phyloP scores from a whole-genome alignment of 1,140 invertebrate genomes.

The Leucophenga varia region DNA sequence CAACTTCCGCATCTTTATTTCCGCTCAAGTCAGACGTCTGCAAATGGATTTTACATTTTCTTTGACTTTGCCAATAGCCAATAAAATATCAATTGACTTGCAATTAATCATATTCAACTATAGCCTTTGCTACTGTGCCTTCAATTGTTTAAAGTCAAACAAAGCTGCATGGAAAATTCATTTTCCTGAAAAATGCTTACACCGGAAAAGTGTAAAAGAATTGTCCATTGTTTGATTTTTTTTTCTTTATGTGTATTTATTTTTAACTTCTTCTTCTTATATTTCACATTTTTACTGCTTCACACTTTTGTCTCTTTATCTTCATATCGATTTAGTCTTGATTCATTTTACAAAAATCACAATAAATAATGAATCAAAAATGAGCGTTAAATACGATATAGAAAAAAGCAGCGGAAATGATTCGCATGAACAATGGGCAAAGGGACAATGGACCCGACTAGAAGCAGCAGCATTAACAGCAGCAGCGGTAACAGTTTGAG shows the following conservation, averaged over 20 bases:
- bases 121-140: not conserved
- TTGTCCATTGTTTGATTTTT: slow-evolving; percentile 1
- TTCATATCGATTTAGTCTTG: too few relatives aligned
- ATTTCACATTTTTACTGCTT: slow-evolving; percentile 36
- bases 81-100: slow-evolving; percentile 56
- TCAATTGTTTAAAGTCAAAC: slow-evolving; percentile 4
- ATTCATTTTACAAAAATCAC: slow-evolving; percentile 45
- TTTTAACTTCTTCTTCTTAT: slow-evolving; percentile 21
- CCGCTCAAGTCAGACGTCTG: too few relatives aligned
- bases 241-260: not conserved
- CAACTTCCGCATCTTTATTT: slow-evolving; percentile 37
- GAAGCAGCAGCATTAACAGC: too few relatives aligned
- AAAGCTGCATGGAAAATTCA: slow-evolving; percentile 7
- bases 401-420: slow-evolving; percentile 17
- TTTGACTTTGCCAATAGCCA: slow-evolving; percentile 17
- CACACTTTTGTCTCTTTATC: slow-evolving; percentile 11
- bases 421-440: too few relatives aligned
- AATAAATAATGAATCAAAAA: slow-evolving; percentile 55
- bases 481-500: too few relatives aligned
- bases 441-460: too few relatives aligned
- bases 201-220: slow-evolving; percentile 37
- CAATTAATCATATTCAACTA: slow-evolving; percentile 50
- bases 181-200: slow-evolving; percentile 7
- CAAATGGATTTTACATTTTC: too few relatives aligned
- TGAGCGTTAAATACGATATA: slow-evolving; percentile 49